Evolutionary conservation across 2,888 invertebrate species (phyloP).

Genomic region (Folsomia manolachei): DNA sequence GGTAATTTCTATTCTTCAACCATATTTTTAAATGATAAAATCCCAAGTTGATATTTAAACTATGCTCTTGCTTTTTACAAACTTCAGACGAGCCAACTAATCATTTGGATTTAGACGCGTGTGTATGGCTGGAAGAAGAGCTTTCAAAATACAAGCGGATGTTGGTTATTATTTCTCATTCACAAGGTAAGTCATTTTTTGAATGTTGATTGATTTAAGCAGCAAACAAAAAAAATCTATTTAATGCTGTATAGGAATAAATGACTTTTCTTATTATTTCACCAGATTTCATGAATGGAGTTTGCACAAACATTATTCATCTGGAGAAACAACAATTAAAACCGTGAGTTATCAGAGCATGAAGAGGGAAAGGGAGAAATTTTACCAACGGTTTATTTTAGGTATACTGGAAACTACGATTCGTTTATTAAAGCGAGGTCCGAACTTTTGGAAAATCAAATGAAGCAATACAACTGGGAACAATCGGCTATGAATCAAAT

Average conservation of each 20-base stretch:
- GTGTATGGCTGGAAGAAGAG: conserved; percentile 99
- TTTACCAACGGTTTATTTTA: too few species aligned
- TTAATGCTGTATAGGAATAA: too few species aligned
- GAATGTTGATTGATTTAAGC: too few species aligned
- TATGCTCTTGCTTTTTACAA: neutral
- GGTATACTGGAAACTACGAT: conserved; percentile 79
- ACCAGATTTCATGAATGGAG: conserved; percentile 98
- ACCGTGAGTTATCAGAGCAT: too few species aligned
- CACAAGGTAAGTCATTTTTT: too few species aligned
- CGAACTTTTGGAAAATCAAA: conserved; percentile 96
- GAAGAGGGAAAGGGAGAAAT: too few species aligned
- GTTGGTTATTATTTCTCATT: conserved; percentile 95
- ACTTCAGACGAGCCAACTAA: conserved; percentile 60
- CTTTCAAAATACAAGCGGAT: conserved; percentile 93
- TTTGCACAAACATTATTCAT: conserved; percentile 94
- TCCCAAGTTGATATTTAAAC: neutral
- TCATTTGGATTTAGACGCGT: conserved; percentile 77
- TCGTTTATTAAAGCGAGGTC: conserved; percentile 69
- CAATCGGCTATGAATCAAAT: conserved; percentile 98
- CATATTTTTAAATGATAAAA: neutral
- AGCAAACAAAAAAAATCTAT: too few species aligned
- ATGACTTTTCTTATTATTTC: too few species aligned
- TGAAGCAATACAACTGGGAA: conserved; percentile 99
- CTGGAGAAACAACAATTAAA: conserved; percentile 88
- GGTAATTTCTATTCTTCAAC: too few species aligned